Evolutionary conservation across 2,888 invertebrate species (phyloP).

Genomic region (Odontocolon sp.): DNA sequence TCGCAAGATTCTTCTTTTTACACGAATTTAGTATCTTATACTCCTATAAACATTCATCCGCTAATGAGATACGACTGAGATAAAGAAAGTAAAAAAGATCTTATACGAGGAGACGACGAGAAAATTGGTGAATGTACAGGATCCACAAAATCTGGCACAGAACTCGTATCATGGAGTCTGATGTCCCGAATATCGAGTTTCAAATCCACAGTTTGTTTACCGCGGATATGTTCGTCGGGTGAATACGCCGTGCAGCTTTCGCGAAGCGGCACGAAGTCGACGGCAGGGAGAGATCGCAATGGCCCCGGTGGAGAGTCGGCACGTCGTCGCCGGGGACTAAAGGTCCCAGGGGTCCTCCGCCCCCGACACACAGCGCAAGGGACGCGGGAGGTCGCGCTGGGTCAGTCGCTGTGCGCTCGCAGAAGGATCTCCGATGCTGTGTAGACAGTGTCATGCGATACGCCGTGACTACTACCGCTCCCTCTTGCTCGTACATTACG

Average conservation of each 20-base stretch:
- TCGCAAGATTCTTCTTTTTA: too few species aligned
- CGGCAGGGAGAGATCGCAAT: conserved; percentile 49
- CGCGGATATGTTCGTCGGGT: background rate
- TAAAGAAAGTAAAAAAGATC: too few species aligned
- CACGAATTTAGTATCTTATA: too few species aligned
- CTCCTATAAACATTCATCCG: too few species aligned
- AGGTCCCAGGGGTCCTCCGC: conserved; percentile 62
- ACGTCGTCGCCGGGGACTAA: conserved; percentile 61
- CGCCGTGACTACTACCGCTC: conserved; percentile 60
- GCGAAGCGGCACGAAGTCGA: conserved; percentile 41
- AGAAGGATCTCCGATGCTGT: conserved; percentile 60
- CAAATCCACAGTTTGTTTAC: conserved; percentile 12
- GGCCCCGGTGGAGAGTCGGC: conserved; percentile 54
- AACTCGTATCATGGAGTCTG: conserved; percentile 10
- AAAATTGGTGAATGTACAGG: background rate
- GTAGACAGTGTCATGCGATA: conserved; percentile 78
- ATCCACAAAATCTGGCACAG: background rate
- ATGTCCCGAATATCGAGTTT: conserved; percentile 46
- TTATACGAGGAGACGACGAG: too few species aligned
- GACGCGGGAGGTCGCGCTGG: conserved; percentile 72
- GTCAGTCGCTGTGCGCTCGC: conserved; percentile 68
- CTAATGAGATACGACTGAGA: too few species aligned
- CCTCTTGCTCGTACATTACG: conserved; percentile 72
- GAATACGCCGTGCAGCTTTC: conserved; percentile 21
- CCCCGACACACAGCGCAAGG: conserved; percentile 68